A percentile compares a stretch with the other conserved stretches of the same genome.
Evolutionary conservation across 2,113 vertebrate genomes (phyloP).

Genomic region (Eclectus roratus): DNA sequence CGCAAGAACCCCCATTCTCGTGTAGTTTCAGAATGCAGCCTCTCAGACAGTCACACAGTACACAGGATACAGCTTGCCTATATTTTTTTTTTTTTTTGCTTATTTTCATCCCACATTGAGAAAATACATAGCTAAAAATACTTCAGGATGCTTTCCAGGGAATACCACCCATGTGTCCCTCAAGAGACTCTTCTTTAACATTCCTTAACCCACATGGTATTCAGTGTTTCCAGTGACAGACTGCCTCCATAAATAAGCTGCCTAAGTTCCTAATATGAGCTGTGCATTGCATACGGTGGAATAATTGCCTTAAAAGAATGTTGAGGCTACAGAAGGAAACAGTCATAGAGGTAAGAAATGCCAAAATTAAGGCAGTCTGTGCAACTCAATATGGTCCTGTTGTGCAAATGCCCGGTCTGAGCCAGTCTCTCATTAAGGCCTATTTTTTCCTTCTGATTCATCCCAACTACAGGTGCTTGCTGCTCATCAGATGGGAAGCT

Average conservation of each 20-base stretch:
- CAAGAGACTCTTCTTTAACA: constrained; percentile 31
- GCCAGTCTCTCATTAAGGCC: not conserved
- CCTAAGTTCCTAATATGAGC: not conserved
- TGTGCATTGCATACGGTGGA: not conserved
- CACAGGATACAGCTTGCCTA: not conserved
- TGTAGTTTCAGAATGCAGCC: not conserved
- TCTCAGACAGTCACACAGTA: not conserved
- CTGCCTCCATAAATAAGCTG: constrained; percentile 41
- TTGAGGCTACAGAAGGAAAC: not conserved
- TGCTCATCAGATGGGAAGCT: not conserved
- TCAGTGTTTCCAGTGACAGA: constrained; percentile 17
- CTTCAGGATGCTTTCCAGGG: constrained; percentile 13
- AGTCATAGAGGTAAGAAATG: constrained; percentile 11
- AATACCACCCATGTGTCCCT: constrained; percentile 27
- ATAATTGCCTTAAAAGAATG: constrained; percentile 22
- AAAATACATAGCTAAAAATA: constrained; percentile 34
- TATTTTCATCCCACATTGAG: constrained; percentile 9
- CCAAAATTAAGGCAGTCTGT: not conserved
- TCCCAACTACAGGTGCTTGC: not conserved
- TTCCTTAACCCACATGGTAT: constrained; percentile 26
- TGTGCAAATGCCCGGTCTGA: not conserved
- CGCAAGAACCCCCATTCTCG: not conserved
- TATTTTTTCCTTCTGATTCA: not conserved
- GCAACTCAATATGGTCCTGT: not conserved
- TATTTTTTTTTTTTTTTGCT: not conserved